These are phyloP conservation scores for Momotus momota DNA, from an alignment of 2,797 vertebrate species.

Conservation along the genomic window DNA sequence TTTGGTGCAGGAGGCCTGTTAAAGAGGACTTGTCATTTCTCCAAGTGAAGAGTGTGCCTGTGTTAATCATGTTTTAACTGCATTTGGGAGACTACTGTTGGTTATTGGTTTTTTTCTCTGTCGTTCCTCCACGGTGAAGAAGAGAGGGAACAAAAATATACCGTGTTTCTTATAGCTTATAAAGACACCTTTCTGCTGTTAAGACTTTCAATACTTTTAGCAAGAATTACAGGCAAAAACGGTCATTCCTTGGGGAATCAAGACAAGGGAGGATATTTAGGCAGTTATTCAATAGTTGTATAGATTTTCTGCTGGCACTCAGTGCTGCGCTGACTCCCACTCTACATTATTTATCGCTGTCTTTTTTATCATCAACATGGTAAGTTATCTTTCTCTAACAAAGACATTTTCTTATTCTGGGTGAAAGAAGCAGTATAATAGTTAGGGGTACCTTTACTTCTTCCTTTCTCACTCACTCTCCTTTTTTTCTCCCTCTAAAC, in stretches of 20 bases:
- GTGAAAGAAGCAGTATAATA: not conserved
- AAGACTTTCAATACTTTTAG: not conserved
- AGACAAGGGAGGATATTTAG: slow-evolving; percentile 14
- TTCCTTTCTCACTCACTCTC: not conserved
- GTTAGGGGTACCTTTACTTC: not conserved
- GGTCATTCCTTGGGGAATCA: not conserved
- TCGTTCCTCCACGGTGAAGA: not conserved
- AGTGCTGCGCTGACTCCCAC: not conserved
- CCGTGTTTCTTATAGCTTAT: rapidly evolving
- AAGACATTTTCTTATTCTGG: not conserved
- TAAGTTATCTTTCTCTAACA: slow-evolving; percentile 13
- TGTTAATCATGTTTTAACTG: not conserved
- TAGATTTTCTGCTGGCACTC: slow-evolving; percentile 40
- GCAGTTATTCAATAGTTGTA: slow-evolving; percentile 38
- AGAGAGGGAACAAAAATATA: not conserved
- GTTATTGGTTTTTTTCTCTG: not conserved
- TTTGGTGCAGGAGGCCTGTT: not conserved
- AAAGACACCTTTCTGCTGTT: not conserved
- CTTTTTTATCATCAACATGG: slow-evolving; percentile 7
- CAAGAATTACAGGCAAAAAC: not conserved
- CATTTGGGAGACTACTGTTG: not conserved
- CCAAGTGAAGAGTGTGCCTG: not conserved
- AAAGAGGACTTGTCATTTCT: not conserved
- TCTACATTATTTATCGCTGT: slow-evolving; percentile 24
- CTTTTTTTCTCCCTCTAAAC: not conserved